Conservation (phyloP, 2,888 invertebrate genomes). For the Ormia ochracea region DNA sequence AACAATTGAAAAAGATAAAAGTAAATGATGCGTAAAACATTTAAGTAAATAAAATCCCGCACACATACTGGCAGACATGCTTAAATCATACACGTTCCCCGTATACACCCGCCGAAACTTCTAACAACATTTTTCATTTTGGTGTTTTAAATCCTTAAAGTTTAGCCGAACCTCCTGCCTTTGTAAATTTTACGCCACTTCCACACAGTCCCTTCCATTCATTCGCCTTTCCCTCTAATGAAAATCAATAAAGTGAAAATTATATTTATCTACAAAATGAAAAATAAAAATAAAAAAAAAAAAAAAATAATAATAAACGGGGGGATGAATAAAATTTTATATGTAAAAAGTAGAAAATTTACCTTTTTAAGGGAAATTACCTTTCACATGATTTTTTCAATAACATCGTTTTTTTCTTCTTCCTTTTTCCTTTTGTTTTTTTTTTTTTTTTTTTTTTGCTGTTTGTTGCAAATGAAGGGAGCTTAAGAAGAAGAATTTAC, state of each 20-base stretch:
- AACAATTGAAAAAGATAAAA: conserved; percentile 56
- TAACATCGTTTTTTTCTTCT: conserved; percentile 51
- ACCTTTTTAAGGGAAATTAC: conserved; percentile 53
- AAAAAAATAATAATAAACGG: conserved; percentile 8
- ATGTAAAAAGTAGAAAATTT: conserved; percentile 47
- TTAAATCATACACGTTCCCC: background rate
- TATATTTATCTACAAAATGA: conserved; percentile 49
- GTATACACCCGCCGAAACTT: conserved; percentile 21
- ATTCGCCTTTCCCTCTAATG: conserved; percentile 40
- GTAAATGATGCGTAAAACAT: conserved; percentile 63
- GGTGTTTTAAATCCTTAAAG: conserved; percentile 27
- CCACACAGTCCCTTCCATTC: conserved; percentile 32
- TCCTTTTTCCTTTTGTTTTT: no score
- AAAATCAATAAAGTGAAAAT: conserved; percentile 61
- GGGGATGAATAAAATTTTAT: conserved; percentile 39
- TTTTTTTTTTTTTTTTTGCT: no score
- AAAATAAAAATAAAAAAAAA: background rate
- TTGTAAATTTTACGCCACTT: background rate
- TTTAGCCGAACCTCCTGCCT: background rate
- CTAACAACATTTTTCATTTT: conserved; percentile 14
- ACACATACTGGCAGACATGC: background rate
- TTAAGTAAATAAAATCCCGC: conserved; percentile 35
- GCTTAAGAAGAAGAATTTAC: conserved; percentile 30
- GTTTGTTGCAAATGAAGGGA: conserved; percentile 41
- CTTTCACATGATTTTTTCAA: conserved; percentile 61